Conservation (phyloP, 2,797 vertebrate species). For the Thaleichthys pacificus region DNA sequence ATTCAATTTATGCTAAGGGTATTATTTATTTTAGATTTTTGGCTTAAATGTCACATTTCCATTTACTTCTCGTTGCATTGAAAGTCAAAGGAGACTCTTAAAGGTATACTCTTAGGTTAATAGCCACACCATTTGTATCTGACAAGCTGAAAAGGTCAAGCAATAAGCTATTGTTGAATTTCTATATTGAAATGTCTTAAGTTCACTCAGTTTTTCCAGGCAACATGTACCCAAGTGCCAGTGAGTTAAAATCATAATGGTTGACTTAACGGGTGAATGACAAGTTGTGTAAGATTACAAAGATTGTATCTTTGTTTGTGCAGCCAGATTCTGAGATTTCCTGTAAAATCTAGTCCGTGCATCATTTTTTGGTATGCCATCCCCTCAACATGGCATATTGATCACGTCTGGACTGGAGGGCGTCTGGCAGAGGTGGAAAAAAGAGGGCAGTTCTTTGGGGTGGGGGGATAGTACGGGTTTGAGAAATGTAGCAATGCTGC, state of each 20-base stretch:
- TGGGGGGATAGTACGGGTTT: conserved; percentile 30
- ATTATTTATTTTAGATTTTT: background rate
- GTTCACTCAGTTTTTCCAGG: background rate
- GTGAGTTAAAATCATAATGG: background rate
- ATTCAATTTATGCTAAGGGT: background rate
- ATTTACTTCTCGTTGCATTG: background rate
- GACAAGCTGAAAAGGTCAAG: conserved; percentile 26
- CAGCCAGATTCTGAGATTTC: background rate
- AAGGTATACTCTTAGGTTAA: background rate
- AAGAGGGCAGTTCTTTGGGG: conserved; percentile 45
- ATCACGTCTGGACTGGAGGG: conserved; percentile 23
- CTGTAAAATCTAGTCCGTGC: background rate
- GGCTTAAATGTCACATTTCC: conserved; percentile 24
- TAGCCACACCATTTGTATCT: conserved; percentile 14
- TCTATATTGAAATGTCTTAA: background rate
- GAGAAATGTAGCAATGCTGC: background rate
- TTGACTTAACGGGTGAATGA: background rate
- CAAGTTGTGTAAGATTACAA: background rate
- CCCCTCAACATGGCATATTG: background rate
- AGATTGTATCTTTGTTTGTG: background rate
- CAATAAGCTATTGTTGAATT: conserved; percentile 11
- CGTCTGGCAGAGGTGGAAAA: conserved; percentile 19
- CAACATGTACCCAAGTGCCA: background rate
- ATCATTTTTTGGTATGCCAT: background rate
- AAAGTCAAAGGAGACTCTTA: background rate